Evolutionary conservation across 1,140 invertebrate species (phyloP), one percentile per base, ranked within the genome.

Genomic region (Matsumurasca onukii): DNA sequence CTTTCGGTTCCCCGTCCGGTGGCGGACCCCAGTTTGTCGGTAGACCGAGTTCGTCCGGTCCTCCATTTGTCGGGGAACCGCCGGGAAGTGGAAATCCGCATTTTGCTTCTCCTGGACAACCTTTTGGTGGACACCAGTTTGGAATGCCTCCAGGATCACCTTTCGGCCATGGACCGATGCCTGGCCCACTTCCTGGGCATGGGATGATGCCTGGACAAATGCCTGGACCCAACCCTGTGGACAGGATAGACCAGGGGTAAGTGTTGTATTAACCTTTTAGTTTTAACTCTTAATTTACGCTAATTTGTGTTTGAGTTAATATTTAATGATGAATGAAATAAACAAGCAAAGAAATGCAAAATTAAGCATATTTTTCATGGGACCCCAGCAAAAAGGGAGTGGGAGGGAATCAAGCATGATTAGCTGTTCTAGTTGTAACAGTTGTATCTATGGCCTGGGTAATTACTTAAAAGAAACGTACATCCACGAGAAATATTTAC

Each of bases 201-300:
- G 74, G 74, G 31, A 76, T 78, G 66, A 86, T 87, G 82, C 77
- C 78, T 25, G 78, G 78, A 61, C 80, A 79, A 71, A 89, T 89
- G 82, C 86, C 86, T 30, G 87, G 86, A 39, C 78, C 83, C 24
- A 88, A 88, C 73, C 86, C 88, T 69, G 86, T 90, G 51, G 89
- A 89, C 69, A 80, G 87, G 75, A 85, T 89, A 74, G 87, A 90
- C 76, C 88, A 88, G 81, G 88, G 88, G 87, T 88, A 72, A 87
- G 86, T 86, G n/a, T n/a, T n/a, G n/a, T n/a, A n/a, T n/a, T n/a
- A n/a, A n/a, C n/a, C n/a, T n/a, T n/a, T n/a, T n/a, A n/a, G n/a
- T n/a, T n/a, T n/a, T n/a, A n/a, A n/a, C n/a, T n/a, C n/a, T n/a
- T n/a, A n/a, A n/a, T 48, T 73, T 24, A 31, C 22, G 9, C n/a